phyloP scores from a whole-genome alignment of 2,797 vertebrate species.

The Myotis vivesi region DNA sequence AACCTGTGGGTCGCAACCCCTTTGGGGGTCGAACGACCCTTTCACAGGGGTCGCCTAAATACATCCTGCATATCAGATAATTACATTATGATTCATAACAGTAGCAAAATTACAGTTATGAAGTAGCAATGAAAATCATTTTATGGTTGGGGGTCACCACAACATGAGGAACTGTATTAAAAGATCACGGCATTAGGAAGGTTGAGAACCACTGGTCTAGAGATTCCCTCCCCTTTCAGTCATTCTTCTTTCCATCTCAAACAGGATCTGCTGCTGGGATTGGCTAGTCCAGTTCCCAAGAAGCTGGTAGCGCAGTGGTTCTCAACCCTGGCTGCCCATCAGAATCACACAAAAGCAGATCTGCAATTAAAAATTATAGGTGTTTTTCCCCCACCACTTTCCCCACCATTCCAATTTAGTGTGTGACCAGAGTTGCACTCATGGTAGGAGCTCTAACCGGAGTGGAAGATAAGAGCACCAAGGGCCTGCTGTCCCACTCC shows the following conservation, averaged over 20 bases:
- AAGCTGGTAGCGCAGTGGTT: neutral
- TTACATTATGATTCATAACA: too few relatives aligned
- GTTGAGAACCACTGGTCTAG: neutral
- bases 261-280: neutral
- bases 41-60: too few relatives aligned
- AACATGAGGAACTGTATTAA: too few relatives aligned
- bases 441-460: neutral
- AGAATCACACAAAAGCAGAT: neutral
- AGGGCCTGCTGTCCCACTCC: neutral
- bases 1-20: too few relatives aligned
- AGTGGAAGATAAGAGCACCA: neutral
- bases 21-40: too few relatives aligned
- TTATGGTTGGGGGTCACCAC: too few relatives aligned
- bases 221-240: neutral
- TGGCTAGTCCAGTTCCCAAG: neutral
- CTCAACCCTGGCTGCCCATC: neutral
- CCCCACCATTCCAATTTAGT: neutral
- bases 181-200: too few relatives aligned
- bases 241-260: neutral
- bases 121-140: too few relatives aligned
- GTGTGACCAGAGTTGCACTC: neutral
- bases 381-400: neutral
- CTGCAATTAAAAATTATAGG: neutral
- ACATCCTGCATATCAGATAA: too few relatives aligned
- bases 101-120: too few relatives aligned